These are phyloP conservation scores for Pseudomugil gertrudae DNA, from an alignment of 2,797 vertebrate genomes.

Conservation along the genomic window DNA sequence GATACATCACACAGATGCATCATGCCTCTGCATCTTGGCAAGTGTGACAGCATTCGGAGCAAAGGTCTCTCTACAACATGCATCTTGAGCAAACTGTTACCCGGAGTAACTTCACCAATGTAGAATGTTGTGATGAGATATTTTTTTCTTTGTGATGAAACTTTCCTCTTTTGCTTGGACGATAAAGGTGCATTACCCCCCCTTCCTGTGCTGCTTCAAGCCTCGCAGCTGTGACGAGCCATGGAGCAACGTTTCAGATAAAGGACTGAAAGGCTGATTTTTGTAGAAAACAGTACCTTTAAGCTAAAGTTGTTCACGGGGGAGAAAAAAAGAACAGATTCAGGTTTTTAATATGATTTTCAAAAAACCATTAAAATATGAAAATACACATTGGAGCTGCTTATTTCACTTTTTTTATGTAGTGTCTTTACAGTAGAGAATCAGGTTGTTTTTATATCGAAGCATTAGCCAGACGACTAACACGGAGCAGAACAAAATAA, in stretches of 20 bases:
- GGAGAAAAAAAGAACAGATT: slow-evolving; percentile 45
- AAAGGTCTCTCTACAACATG: slow-evolving; percentile 74
- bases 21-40: slow-evolving; percentile 82
- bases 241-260: slow-evolving; percentile 60
- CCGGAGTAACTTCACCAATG: slow-evolving; percentile 63
- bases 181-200: slow-evolving; percentile 55
- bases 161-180: slow-evolving; percentile 64
- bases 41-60: slow-evolving; percentile 79
- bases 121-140: slow-evolving; percentile 73
- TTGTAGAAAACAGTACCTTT: slow-evolving; percentile 73
- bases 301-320: slow-evolving; percentile 74
- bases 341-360: slow-evolving; percentile 63
- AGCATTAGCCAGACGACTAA: slow-evolving; percentile 12
- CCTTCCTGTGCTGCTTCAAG: slow-evolving; percentile 54
- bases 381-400: slow-evolving; percentile 57
- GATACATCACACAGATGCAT: slow-evolving; percentile 84
- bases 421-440: slow-evolving; percentile 41
- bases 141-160: slow-evolving; percentile 53
- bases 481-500: not conserved
- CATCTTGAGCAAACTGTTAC: slow-evolving; percentile 76
- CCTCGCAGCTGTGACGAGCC: slow-evolving; percentile 61
- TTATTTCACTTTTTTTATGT: slow-evolving; percentile 32
- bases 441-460: slow-evolving; percentile 56
- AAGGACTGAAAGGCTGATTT: slow-evolving; percentile 51
- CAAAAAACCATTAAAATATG: slow-evolving; percentile 42